These are phyloP conservation scores for Rotaria sp. DNA, from an alignment of 2,888 invertebrate genomes.

Conservation along the genomic window DNA sequence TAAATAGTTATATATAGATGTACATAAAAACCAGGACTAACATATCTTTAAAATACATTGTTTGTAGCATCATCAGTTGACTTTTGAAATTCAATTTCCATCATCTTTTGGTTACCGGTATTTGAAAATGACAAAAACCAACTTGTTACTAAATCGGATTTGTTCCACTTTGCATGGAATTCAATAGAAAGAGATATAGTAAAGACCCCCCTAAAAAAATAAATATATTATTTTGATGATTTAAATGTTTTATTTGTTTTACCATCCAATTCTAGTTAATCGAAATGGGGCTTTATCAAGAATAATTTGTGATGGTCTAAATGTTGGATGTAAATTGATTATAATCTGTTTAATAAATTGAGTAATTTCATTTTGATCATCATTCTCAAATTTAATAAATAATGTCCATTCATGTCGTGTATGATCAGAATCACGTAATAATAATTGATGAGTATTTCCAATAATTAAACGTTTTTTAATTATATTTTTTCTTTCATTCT, in stretches of 20 bases:
- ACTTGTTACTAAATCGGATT: background rate
- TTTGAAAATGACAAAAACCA: background rate
- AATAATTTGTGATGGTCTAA: background rate
- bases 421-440: background rate
- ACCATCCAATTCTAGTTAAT: background rate
- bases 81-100: background rate
- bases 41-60: background rate
- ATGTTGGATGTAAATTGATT: slow-evolving; percentile 15
- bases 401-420: background rate
- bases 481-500: background rate
- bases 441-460: background rate
- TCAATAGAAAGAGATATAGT: background rate
- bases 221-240: background rate
- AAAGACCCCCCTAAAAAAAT: background rate
- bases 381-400: background rate
- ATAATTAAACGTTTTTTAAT: slow-evolving; percentile 18
- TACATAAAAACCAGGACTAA: too few species aligned
- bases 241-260: background rate
- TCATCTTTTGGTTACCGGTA: background rate
- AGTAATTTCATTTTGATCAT: background rate
- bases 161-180: background rate
- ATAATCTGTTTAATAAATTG: background rate
- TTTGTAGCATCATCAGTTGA: background rate
- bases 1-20: too few species aligned
- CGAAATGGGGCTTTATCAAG: background rate